Conservation (phyloP, 2,797 vertebrate species). For the Toxotes lorentzi region DNA sequence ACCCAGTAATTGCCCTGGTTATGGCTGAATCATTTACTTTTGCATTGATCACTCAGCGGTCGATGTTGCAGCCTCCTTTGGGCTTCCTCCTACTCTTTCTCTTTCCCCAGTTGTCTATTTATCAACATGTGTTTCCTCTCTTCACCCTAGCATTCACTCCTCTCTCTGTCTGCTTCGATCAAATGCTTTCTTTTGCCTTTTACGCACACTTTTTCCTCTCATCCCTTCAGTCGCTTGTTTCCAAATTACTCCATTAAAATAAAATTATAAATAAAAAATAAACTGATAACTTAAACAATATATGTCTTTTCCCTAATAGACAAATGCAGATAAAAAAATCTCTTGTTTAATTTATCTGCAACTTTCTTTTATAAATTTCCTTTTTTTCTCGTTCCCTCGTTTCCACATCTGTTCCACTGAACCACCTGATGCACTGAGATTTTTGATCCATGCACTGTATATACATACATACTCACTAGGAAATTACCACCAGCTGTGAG, state of each 20-base stretch:
- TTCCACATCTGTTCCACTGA: slow-evolving; percentile 12
- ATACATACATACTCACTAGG: slow-evolving; percentile 5
- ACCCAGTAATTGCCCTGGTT: slow-evolving; percentile 60
- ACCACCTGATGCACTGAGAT: slow-evolving; percentile 40
- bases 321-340: background rate
- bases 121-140: slow-evolving; percentile 41
- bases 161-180: slow-evolving; percentile 15
- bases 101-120: slow-evolving; percentile 18
- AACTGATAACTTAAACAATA: background rate
- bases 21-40: slow-evolving; percentile 49
- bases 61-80: slow-evolving; percentile 45
- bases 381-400: background rate
- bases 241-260: background rate
- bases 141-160: background rate
- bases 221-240: background rate
- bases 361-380: background rate
- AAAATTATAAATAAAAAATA: too few relatives aligned
- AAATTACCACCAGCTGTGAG: slow-evolving; percentile 56
- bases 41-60: slow-evolving; percentile 59
- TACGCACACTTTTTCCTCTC: background rate
- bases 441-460: slow-evolving; percentile 7
- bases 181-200: background rate
- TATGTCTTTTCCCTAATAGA: background rate
- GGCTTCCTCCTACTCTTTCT: slow-evolving; percentile 20
- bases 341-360: background rate